Base-by-base conservation (phyloP, 2,797 vertebrate genomes). In the Morus bassanus region DNA sequence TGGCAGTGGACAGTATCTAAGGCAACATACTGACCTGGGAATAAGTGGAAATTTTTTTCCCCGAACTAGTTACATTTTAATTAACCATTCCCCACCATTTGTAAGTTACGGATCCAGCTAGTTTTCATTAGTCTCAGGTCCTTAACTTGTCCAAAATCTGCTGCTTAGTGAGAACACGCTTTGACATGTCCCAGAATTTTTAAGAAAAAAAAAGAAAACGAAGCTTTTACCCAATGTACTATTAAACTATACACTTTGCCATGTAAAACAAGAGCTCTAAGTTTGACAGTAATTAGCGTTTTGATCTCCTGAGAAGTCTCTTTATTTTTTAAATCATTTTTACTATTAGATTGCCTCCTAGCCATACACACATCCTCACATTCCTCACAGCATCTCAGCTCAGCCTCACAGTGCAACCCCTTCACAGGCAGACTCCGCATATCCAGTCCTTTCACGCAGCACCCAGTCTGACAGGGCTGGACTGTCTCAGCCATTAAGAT, bases 31-130 rank as follows among this genome's bases (percentile, higher is more conserved):
- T 13, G 21, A 76, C 35, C 22, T 8, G 12, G 33, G 39, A 59
- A 31, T 63, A 77, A 76, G 72, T 9, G 9, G n/a, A 57, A 2
- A 0, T 0, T 30, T 53, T 60, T 50, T 54, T n/a, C 1, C 23
- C 6, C 45, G 11, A 84, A 60, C 12, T 41, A 70, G 19, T 72
- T 54, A 37, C 1, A 27, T 63, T 76, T 64, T 64, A 70, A 85
- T 77, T 79, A 89, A 79, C 23, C 13, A 25, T 57, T 91, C 81
- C 64, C 61, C 64, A 75, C 9, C 33, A 19, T 19, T n/a, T 74
- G 39, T 56, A 33, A 22, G 59, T 53, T 54, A 73, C 45, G 68
- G n/a, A 63, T 79, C 10, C 35, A 73, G 45, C 8, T 17, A 11
- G 4, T 33, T 78, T 88, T 64, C 43, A 27, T 27, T 43, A 67